Conservation (phyloP, 2,113 vertebrate species). For the Pleuronectes platessa region DNA sequence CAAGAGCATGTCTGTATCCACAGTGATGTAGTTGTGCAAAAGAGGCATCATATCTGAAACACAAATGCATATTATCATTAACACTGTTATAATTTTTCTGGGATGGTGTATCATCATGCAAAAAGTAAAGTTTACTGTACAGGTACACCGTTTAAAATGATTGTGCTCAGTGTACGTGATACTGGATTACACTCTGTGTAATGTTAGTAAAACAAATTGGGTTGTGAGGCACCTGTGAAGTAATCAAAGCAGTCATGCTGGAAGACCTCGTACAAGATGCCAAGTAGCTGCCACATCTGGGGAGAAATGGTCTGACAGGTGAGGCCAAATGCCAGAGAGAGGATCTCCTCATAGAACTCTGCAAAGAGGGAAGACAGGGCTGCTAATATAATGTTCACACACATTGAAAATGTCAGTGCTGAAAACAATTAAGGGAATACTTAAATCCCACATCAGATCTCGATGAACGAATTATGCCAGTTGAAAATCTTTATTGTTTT, state of each 20-base stretch:
- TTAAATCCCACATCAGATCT: too few relatives aligned
- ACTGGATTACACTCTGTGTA: too few relatives aligned
- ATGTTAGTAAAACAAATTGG: background rate
- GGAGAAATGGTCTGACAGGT: constrained; percentile 95
- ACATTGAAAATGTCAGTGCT: too few relatives aligned
- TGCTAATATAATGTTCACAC: background rate
- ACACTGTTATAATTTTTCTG: background rate
- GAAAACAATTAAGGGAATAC: background rate
- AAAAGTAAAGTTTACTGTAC: background rate
- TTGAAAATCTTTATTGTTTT: too few relatives aligned
- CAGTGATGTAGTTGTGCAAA: constrained; percentile 97
- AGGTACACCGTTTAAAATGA: background rate
- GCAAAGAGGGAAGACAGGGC: constrained; percentile 13
- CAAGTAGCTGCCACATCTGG: constrained; percentile 97
- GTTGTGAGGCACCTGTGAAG: constrained; percentile 87
- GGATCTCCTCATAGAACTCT: constrained; percentile 99
- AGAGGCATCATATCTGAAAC: constrained; percentile 98
- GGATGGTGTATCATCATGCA: background rate
- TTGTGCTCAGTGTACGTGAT: too few relatives aligned
- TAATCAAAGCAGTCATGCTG: constrained; percentile 97
- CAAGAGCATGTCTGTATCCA: constrained; percentile 93
- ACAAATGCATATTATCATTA: constrained; percentile 11
- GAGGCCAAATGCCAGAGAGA: constrained; percentile 94
- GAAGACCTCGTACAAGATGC: constrained; percentile 92
- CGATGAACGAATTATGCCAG: too few relatives aligned